Conservation (phyloP, 2,113 vertebrate genomes). For the Nycticebus coucang region DNA sequence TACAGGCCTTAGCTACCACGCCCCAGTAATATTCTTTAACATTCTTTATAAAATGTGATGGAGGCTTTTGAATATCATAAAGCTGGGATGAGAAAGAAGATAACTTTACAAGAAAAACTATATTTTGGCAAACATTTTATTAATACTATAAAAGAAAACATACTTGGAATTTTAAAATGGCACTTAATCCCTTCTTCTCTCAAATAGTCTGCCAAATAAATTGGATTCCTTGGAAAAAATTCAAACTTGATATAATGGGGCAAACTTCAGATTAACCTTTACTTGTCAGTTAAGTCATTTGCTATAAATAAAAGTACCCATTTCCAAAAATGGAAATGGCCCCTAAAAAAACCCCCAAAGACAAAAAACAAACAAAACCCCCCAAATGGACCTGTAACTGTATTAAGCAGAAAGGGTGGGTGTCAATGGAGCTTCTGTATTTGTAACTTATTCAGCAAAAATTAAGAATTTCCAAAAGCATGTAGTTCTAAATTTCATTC, state of each 20-base stretch:
- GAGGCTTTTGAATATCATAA: conserved; percentile 15
- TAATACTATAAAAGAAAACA: conserved; percentile 64
- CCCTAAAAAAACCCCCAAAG: no score
- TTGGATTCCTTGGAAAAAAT: conserved; percentile 60
- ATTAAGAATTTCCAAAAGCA: conserved; percentile 50
- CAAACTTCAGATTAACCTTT: conserved; percentile 54
- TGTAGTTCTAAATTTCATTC: conserved; percentile 39
- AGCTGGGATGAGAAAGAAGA: conserved; percentile 3
- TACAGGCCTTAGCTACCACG: no score
- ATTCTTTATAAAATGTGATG: conserved; percentile 47
- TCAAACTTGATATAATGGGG: conserved; percentile 49
- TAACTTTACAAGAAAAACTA: conserved; percentile 48
- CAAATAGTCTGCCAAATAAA: conserved; percentile 58
- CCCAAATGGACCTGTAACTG: not conserved
- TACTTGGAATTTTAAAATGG: conserved; percentile 53
- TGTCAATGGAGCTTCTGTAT: not conserved
- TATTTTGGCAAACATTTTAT: conserved; percentile 59
- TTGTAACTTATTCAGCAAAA: conserved; percentile 31
- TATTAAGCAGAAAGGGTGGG: not conserved
- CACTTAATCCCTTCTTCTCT: conserved; percentile 48
- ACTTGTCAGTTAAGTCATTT: conserved; percentile 2
- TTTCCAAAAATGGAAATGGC: no score
- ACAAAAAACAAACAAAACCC: no score
- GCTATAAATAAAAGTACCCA: not conserved
- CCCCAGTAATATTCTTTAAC: not conserved